Percentiles rank a stretch among this genome's conserved stretches.
Conservation (phyloP, 53 echinoderm and acorn worm genomes). For the Echinometra lucunter region DNA sequence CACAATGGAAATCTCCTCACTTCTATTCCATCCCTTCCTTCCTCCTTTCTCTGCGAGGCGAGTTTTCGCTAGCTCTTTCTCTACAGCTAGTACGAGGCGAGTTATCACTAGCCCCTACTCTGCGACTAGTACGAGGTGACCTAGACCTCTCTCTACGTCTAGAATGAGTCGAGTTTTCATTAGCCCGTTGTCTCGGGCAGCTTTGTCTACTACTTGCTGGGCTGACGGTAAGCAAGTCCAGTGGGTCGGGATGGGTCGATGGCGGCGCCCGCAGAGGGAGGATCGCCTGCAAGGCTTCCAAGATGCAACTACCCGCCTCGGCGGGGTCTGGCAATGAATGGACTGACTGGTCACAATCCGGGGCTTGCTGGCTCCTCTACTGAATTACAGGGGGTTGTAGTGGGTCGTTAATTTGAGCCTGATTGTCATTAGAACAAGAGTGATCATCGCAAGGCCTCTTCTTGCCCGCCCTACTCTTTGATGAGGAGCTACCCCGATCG, state of each 20-base stretch:
- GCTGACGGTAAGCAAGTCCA: too few species aligned
- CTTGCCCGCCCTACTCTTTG: too few species aligned
- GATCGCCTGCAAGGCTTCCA: not conserved
- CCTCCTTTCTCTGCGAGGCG: too few species aligned
- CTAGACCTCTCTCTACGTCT: not conserved
- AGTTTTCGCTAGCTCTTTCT: too few species aligned
- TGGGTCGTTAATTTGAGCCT: not conserved
- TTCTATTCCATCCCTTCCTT: too few species aligned
- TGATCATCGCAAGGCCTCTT: too few species aligned
- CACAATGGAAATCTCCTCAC: too few species aligned
- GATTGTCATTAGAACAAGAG: not conserved
- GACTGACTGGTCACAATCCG: not conserved
- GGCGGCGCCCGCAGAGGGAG: not conserved
- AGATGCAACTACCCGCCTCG: not conserved
- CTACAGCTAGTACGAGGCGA: too few species aligned
- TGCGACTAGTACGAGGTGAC: not conserved
- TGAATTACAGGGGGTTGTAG: not conserved
- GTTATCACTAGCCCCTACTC: not conserved
- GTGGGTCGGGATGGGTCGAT: not conserved
- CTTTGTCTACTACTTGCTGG: too few species aligned
- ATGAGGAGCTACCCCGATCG: too few species aligned
- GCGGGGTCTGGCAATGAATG: conserved; percentile 5
- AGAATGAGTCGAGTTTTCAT: conserved; percentile 5
- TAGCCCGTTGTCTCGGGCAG: not conserved
- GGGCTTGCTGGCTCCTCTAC: not conserved